Conservation (phyloP, 2,888 invertebrate genomes). For the Callyntrura sp. region DNA sequence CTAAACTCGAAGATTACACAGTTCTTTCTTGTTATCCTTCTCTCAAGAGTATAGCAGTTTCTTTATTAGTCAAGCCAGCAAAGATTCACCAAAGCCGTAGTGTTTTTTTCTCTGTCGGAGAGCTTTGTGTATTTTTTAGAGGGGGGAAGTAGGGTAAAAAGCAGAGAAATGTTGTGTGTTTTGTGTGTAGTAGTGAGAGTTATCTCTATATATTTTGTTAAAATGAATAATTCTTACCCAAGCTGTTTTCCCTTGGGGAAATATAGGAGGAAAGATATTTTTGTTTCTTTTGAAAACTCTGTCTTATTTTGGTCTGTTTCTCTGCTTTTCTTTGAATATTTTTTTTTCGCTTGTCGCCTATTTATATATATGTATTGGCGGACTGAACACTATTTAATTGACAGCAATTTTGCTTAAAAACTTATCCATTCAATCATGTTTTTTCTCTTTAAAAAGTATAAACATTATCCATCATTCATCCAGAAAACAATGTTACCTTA, state of each 20-base stretch:
- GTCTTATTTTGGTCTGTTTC: slow-evolving; percentile 67
- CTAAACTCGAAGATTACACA: slow-evolving; percentile 68
- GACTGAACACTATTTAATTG: slow-evolving; percentile 50
- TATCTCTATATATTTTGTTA: too few species aligned
- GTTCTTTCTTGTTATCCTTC: too few species aligned
- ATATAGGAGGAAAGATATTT: slow-evolving; percentile 15
- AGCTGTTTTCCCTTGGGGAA: slow-evolving; percentile 9
- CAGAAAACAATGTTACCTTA: not conserved
- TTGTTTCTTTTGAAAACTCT: slow-evolving; percentile 49
- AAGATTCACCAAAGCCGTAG: too few species aligned
- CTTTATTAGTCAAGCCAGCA: too few species aligned
- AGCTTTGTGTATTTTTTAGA: too few species aligned
- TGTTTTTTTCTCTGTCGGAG: too few species aligned
- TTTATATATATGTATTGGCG: slow-evolving; percentile 31
- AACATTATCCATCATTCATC: slow-evolving; percentile 35
- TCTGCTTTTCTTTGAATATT: slow-evolving; percentile 38
- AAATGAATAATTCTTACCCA: not conserved
- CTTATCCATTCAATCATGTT: slow-evolving; percentile 5
- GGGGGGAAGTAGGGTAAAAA: slow-evolving; percentile 7
- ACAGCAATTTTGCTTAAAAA: not conserved
- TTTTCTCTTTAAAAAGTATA: slow-evolving; percentile 46
- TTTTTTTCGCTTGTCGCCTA: slow-evolving; percentile 40
- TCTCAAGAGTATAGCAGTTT: too few species aligned
- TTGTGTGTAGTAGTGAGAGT: not conserved
- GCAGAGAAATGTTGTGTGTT: slow-evolving; percentile 42